Evolutionary conservation across 2,888 invertebrate species (phyloP), one percentile per base, ranked within the genome.

Genomic region (Apotomis turbidana): DNA sequence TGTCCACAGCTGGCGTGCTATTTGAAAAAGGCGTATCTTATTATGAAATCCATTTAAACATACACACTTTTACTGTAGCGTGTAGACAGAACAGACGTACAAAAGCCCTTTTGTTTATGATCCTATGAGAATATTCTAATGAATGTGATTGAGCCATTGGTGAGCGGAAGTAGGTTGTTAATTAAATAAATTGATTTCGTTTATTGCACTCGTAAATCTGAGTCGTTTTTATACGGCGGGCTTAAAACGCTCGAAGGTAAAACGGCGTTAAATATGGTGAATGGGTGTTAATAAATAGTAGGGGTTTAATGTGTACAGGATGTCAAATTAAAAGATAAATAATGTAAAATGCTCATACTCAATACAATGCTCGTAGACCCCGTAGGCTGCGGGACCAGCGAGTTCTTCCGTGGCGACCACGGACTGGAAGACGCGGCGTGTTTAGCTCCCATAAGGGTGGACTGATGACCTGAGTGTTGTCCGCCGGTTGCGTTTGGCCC

Each of bases 91-190:
- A 77, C 79, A 78, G 70, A 75, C 77, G 83, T 74, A 89, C 87
- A 90, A 89, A 87, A 86, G 83, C 78, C 82, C 80, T 83, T 90
- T 91, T 92, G 91, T 92, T 91, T 91, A 90, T 87, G 80, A 76
- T 81, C 82, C 83, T 86, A 86, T 88, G 87, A 85, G 87, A 89
- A 88, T 81, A 78, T 81, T 81, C 82, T 80, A 85, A 84, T 84
- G 87, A 89, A 87, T 87, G 83, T 87, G 89, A 90, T 90, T 88
- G 87, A 89, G 81, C 81, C 79, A 82, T 85, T 85, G 76, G 74
- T 78, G 75, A 80, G 83, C 78, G 79, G 81, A 82, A 89, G 90
- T 89, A 89, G 87, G 89, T 85, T 90, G 90, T 91, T 91, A 90
- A 89, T 84, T 82, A 80, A 84, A 76, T 77, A 74, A 76, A 74